Percentiles rank a stretch among this genome's conserved stretches.
These are phyloP conservation scores for Sorex maritimensis DNA, from an alignment of 2,797 vertebrate species.

Conservation along the genomic window DNA sequence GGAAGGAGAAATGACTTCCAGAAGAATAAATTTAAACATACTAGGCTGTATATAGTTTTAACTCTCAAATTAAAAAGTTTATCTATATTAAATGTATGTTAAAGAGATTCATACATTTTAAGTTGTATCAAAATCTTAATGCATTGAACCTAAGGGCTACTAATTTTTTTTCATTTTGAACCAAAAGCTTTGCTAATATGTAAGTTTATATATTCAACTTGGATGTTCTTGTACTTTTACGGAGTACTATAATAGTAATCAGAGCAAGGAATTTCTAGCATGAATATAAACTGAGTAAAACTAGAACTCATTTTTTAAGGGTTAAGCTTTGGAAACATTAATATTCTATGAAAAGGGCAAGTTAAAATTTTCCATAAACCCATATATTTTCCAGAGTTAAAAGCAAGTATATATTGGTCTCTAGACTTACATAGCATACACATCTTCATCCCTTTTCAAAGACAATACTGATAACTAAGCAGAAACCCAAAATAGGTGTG, in stretches of 20 bases:
- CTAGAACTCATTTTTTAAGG: neutral
- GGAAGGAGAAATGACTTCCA: neutral
- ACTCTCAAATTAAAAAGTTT: neutral
- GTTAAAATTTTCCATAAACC: neutral
- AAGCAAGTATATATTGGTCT: neutral
- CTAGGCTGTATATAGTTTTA: neutral
- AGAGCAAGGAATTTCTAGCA: neutral
- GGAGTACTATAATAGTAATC: neutral
- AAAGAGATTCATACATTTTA: constrained; percentile 11
- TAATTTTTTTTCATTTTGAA: constrained; percentile 34
- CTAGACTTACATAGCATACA: neutral
- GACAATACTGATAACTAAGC: neutral
- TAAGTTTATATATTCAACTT: neutral
- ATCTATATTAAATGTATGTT: constrained; percentile 31
- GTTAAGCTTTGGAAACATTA: constrained; percentile 24
- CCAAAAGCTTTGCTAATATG: neutral
- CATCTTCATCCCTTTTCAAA: neutral
- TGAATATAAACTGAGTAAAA: constrained; percentile 28
- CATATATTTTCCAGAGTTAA: neutral
- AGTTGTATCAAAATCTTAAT: neutral
- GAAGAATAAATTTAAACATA: constrained; percentile 25
- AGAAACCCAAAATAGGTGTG: neutral
- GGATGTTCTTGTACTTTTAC: neutral
- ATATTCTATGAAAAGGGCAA: neutral
- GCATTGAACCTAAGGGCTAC: neutral